Percentiles rank a stretch among this genome's conserved stretches.
Conservation (phyloP, 1,140 invertebrate species). For the Himalopsyche phryganea region DNA sequence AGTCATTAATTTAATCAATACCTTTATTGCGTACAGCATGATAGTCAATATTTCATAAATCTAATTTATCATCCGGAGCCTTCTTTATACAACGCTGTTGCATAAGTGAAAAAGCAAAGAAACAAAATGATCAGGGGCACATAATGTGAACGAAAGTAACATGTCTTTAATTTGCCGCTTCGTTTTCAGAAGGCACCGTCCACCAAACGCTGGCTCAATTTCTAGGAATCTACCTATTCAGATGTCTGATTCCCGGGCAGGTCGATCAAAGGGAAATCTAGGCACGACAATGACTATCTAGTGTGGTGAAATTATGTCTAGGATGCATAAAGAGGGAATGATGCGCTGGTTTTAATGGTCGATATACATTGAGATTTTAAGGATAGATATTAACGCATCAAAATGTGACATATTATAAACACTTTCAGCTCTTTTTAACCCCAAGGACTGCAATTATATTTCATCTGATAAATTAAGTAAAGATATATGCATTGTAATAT, state of each 20-base stretch:
- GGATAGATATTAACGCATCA: too few species aligned
- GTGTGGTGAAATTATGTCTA: conserved; percentile 10
- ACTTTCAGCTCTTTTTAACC: too few species aligned
- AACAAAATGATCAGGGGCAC: conserved; percentile 8
- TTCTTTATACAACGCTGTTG: not conserved
- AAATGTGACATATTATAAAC: too few species aligned
- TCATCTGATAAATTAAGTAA: too few species aligned
- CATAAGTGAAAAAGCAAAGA: not conserved
- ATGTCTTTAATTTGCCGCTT: conserved; percentile 31
- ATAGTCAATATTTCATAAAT: conserved; percentile 33
- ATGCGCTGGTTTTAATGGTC: conserved; percentile 2
- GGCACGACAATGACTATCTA: conserved; percentile 7
- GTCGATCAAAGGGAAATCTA: conserved; percentile 16
- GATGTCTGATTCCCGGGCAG: conserved; percentile 8
- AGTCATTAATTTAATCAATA: conserved; percentile 17
- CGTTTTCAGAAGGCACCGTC: conserved; percentile 14
- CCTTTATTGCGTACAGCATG: not conserved
- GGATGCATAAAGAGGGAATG: conserved; percentile 10
- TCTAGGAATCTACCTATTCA: conserved; percentile 31
- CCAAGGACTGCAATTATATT: too few species aligned
- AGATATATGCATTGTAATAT: too few species aligned
- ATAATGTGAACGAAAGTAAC: conserved; percentile 33
- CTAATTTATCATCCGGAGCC: conserved; percentile 26
- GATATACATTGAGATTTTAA: too few species aligned
- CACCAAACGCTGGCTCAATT: conserved; percentile 14